Base-by-base conservation (phyloP, 2,797 vertebrate species). In the Centropyge bicolor region DNA sequence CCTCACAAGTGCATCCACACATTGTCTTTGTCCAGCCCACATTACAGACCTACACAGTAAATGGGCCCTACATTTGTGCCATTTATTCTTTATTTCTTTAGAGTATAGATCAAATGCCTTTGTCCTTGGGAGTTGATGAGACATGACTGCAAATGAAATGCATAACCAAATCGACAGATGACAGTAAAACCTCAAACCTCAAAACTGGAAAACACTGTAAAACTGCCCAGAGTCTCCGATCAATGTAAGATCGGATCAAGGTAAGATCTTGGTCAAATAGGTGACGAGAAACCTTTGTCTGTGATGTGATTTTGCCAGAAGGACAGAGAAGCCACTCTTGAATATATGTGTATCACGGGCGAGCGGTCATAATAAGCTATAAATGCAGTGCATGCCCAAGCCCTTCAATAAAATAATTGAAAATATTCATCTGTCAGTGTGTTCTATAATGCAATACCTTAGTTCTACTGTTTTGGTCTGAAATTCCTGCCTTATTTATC, bases 51-150 rank as follows among this genome's bases (percentile, higher is more conserved):
- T 14, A 16, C 56, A 64, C n/a, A 63, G 45, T 43, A 52, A 52
- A 66, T 19, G 20, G 19, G 36, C 48, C 19, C 27, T 61, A 36
- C 38, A 52, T 46, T 52, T 65, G 62, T 48, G n/a, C 56, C 3
- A 19, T 22, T 12, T 59, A 8, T 38, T 4, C 11, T 57, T 17
- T 66, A 7, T 54, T 57, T 63, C 1, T 35, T 24, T 38, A 76
- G 54, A 74, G n/a, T 52, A 41, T n/a, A 61, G 52, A 19, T 66
- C 22, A 76, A 55, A 76, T 70, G 4, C 35, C 56, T 71, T 54
- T 54, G 76, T 77, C 61, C 70, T 83, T 82, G 35, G 57, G 11
- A 61, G 45, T 31, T 60, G 67, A 82, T 78, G 68, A 79, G 55
- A 54, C 55, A 41, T 60, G 45, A 56, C 51, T 62, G 46, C 8